These are phyloP conservation scores for Xylota segnis DNA, from an alignment of 2,888 invertebrate species.

Conservation along the genomic window DNA sequence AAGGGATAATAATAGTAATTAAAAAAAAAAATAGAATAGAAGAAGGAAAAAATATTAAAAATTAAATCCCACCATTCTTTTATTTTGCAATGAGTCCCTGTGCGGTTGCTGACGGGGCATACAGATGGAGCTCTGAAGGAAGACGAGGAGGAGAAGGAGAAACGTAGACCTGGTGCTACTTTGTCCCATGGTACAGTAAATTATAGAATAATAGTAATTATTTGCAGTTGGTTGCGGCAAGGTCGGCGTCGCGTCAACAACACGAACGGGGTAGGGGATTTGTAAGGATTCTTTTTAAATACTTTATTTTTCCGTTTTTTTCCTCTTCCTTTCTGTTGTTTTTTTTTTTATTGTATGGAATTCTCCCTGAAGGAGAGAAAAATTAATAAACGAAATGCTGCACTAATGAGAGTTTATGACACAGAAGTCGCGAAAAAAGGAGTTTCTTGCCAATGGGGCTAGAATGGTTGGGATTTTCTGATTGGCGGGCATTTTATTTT, in stretches of 20 bases:
- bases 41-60: conserved; percentile 14
- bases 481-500: conserved; percentile 46
- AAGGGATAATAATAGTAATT: conserved; percentile 72
- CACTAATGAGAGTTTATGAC: conserved; percentile 76
- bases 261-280: conserved; percentile 44
- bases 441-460: conserved; percentile 7
- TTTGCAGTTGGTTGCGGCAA: conserved; percentile 76
- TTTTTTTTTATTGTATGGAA: conserved; percentile 39
- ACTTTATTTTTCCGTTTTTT: conserved; percentile 10
- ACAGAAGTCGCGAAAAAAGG: conserved; percentile 59
- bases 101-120: conserved; percentile 18
- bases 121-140: conserved; percentile 17
- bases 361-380: conserved; percentile 63
- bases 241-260: conserved; percentile 70
- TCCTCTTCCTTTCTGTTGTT: too few species aligned
- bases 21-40: conserved; percentile 43
- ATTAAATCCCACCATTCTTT: conserved; percentile 26
- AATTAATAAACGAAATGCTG: conserved; percentile 76
- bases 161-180: conserved; percentile 67
- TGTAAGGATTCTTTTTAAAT: conserved; percentile 66
- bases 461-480: conserved; percentile 27
- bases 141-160: conserved; percentile 6
- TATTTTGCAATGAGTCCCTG: conserved; percentile 35
- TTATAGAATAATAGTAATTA: conserved; percentile 76
- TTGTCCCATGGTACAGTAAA: conserved; percentile 75